A percentile compares a stretch with the other conserved stretches of the same genome.
These are phyloP conservation scores for Arizona elegans DNA, from an alignment of 2,113 vertebrate genomes.

Conservation along the genomic window DNA sequence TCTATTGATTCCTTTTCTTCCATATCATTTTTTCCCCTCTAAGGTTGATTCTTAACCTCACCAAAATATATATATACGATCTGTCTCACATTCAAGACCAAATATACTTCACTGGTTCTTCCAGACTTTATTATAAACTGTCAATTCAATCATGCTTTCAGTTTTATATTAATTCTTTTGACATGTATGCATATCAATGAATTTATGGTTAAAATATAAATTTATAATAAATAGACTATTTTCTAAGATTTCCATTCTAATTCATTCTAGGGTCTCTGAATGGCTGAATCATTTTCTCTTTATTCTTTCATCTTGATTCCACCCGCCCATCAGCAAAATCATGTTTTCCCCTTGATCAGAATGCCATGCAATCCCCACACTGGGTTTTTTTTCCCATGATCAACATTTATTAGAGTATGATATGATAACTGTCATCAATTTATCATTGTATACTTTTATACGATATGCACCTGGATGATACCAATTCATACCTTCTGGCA, in stretches of 20 bases:
- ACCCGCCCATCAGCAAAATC: neutral
- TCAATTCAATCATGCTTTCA: neutral
- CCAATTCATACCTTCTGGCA: neutral
- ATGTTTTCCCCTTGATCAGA: neutral
- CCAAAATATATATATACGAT: neutral
- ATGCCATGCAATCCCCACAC: neutral
- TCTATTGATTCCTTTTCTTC: neutral
- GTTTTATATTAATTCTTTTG: neutral
- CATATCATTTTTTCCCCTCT: neutral
- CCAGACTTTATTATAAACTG: neutral
- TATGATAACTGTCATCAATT: neutral
- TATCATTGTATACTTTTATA: neutral
- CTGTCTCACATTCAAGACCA: neutral
- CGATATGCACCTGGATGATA: neutral
- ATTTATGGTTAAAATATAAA: neutral
- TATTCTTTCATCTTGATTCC: neutral
- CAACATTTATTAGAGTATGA: neutral
- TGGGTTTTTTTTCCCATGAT: neutral
- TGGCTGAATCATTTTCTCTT: neutral
- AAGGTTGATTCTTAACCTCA: neutral
- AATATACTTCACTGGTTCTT: neutral
- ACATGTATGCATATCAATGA: neutral
- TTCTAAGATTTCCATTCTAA: neutral
- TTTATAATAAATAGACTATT: neutral
- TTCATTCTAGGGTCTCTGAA: neutral